Conservation (phyloP, 2,797 vertebrate genomes). For the Tokudaia tokunoshimensis region DNA sequence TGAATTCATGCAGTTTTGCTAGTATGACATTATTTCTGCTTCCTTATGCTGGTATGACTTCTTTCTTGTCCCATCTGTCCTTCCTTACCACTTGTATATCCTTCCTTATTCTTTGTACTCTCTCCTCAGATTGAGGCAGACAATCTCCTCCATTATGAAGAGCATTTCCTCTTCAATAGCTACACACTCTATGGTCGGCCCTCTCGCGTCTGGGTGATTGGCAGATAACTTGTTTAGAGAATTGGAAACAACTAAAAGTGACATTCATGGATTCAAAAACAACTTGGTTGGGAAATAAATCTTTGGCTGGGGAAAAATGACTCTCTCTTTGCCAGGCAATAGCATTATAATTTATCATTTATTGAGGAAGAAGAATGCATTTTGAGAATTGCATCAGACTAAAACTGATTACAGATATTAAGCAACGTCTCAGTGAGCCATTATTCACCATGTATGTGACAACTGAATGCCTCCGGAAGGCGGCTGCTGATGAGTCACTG, state of each 20-base stretch:
- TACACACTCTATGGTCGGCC: neutral
- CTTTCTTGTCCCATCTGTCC: neutral
- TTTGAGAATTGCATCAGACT: conserved; percentile 75
- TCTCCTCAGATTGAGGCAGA: neutral
- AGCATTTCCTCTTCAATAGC: conserved; percentile 67
- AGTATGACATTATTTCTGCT: conserved; percentile 5
- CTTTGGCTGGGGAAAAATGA: conserved; percentile 69
- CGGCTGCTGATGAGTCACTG: conserved; percentile 49
- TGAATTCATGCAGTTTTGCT: conserved; percentile 14
- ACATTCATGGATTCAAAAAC: conserved; percentile 69
- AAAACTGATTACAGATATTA: conserved; percentile 81
- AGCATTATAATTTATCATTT: conserved; percentile 68
- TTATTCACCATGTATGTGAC: neutral
- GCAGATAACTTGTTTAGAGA: conserved; percentile 72
- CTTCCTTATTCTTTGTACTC: conserved; percentile 7
- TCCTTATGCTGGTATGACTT: neutral
- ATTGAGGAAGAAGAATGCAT: conserved; percentile 75
- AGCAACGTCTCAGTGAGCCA: conserved; percentile 68
- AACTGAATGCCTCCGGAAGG: conserved; percentile 51
- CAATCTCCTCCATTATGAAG: conserved; percentile 23
- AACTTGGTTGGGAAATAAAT: conserved; percentile 76
- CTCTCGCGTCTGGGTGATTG: conserved; percentile 49
- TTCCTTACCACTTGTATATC: no score
- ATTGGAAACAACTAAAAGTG: conserved; percentile 75
- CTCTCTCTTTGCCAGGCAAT: conserved; percentile 56